Percentiles rank a stretch among this genome's conserved stretches.
Evolutionary conservation across 2,888 invertebrate species (phyloP).

Genomic region (Anthophora plumipes): DNA sequence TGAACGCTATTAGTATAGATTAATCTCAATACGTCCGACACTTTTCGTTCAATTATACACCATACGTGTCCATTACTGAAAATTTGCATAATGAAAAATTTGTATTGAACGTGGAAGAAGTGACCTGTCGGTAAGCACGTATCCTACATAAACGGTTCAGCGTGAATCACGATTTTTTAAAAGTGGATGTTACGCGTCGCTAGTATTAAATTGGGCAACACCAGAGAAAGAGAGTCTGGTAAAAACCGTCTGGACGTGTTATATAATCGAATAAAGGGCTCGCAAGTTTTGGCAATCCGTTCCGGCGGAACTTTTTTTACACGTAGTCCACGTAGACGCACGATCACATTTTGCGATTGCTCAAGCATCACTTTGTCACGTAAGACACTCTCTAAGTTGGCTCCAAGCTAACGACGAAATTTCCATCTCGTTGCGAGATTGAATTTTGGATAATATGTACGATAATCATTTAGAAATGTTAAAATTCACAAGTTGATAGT

Average conservation of each 20-base stretch:
- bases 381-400: not conserved
- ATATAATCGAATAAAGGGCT: constrained; percentile 33
- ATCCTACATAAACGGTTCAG: not conserved
- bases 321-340: not conserved
- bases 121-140: not conserved
- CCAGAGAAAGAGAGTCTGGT: constrained; percentile 7
- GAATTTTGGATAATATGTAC: not conserved
- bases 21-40: no score
- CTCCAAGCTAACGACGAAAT: not conserved
- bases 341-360: not conserved
- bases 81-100: not conserved
- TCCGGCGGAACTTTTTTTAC: not conserved
- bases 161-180: not conserved
- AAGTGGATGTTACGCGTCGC: not conserved
- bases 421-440: not conserved
- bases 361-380: constrained; percentile 17
- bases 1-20: no score
- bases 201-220: constrained; percentile 27
- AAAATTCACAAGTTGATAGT: no score
- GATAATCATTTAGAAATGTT: no score
- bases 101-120: not conserved
- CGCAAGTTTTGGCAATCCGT: constrained; percentile 18
- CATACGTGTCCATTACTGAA: no score
- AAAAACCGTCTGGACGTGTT: constrained; percentile 23
- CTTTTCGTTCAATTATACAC: no score